Conservation (phyloP, 2,888 invertebrate species). For the Cataglyphis cursor region DNA sequence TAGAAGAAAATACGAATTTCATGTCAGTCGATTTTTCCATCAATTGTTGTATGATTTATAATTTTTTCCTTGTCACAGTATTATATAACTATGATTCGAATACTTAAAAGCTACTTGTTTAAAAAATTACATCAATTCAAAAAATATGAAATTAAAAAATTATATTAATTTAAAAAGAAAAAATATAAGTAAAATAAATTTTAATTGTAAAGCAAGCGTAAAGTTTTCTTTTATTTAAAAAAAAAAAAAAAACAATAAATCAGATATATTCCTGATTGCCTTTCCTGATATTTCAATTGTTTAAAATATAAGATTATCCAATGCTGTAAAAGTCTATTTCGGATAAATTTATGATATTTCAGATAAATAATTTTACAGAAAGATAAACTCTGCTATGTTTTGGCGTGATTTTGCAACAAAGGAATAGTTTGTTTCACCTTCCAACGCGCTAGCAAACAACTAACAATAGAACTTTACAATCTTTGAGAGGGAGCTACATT, state of each 20-base stretch:
- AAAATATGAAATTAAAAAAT: background rate
- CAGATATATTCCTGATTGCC: background rate
- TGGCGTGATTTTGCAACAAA: background rate
- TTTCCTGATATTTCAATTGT: background rate
- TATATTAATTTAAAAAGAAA: background rate
- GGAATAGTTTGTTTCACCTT: background rate
- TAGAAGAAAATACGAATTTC: constrained; percentile 10
- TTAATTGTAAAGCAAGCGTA: background rate
- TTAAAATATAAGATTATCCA: background rate
- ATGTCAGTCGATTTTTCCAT: constrained; percentile 7
- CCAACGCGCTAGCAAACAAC: constrained; percentile 12
- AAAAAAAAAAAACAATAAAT: background rate
- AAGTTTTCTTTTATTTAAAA: background rate
- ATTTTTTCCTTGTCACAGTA: background rate
- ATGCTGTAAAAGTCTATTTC: background rate
- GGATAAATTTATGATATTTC: background rate
- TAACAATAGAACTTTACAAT: constrained; percentile 34
- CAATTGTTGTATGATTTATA: background rate
- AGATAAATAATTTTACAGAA: too few relatives aligned
- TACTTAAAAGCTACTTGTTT: background rate
- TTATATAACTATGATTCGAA: background rate
- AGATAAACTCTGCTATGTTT: background rate
- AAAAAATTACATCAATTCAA: background rate
- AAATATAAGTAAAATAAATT: background rate
- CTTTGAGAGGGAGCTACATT: constrained; percentile 29